These are phyloP conservation scores for Pseudoatta argentina DNA, from an alignment of 1,140 invertebrate species.

Conservation along the genomic window DNA sequence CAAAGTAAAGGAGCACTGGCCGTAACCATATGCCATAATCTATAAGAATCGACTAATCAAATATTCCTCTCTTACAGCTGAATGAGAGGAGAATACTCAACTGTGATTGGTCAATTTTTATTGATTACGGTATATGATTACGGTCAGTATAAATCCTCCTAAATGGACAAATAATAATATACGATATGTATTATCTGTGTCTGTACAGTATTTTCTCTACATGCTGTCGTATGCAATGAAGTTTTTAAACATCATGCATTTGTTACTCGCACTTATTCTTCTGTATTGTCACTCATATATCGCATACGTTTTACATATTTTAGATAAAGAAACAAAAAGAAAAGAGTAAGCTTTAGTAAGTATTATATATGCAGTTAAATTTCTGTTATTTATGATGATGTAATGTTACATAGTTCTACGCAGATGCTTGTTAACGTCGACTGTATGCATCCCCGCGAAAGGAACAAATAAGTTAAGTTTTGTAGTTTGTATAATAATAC, in stretches of 20 bases:
- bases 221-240: neutral
- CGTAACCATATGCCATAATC: too few relatives aligned
- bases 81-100: too few relatives aligned
- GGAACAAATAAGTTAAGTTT: conserved; percentile 49
- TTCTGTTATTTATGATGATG: conserved; percentile 34
- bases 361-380: conserved; percentile 47
- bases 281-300: neutral
- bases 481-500: conserved; percentile 40
- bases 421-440: neutral
- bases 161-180: conserved; percentile 54
- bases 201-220: conserved; percentile 46
- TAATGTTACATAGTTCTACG: conserved; percentile 38
- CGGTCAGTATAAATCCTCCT: too few relatives aligned
- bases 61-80: too few relatives aligned
- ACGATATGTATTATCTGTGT: conserved; percentile 28
- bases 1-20: neutral
- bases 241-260: conserved; percentile 45
- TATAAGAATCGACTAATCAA: too few relatives aligned
- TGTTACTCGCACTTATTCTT: conserved; percentile 38
- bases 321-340: conserved; percentile 16
- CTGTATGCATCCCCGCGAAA: neutral
- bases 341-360: conserved; percentile 31
- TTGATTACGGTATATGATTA: too few relatives aligned
- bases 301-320: conserved; percentile 16
- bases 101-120: too few relatives aligned